Percentiles rank a stretch among this genome's conserved stretches.
Evolutionary conservation across 35 echinoderm and acorn worm species (phyloP).

Genomic region (Holothuria glaberrima): DNA sequence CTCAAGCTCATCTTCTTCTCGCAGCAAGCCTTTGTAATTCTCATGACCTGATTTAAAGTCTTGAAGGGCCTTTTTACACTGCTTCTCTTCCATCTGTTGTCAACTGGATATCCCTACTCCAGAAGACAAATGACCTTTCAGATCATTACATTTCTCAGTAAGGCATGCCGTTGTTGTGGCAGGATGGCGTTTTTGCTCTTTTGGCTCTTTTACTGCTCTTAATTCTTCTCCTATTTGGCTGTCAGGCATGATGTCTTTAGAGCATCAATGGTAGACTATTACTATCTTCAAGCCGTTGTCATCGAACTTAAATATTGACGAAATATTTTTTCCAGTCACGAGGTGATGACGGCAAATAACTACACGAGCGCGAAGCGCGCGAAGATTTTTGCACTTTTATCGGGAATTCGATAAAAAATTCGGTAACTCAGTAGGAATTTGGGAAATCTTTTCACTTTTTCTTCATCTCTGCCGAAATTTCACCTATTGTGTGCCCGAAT

Average conservation of each 20-base stretch:
- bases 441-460: too few species aligned
- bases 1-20: slow-evolving; percentile 1
- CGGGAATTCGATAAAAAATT: too few species aligned
- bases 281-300: neutral
- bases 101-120: neutral
- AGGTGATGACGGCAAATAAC: too few species aligned
- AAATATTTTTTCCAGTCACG: too few species aligned
- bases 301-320: too few species aligned
- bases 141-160: slow-evolving; percentile 10
- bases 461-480: too few species aligned
- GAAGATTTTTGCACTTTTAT: too few species aligned
- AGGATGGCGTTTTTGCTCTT: neutral
- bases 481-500: too few species aligned
- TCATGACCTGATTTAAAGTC: neutral
- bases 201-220: neutral
- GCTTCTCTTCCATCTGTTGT: neutral
- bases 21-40: neutral
- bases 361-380: too few species aligned
- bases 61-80: neutral
- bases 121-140: slow-evolving; percentile 14
- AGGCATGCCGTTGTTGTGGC: slow-evolving; percentile 17
- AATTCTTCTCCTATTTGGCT: too few species aligned
- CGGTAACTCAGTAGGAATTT: too few species aligned
- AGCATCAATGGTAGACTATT: neutral
- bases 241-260: too few species aligned